Percentiles rank a stretch among this genome's conserved stretches.
These are phyloP conservation scores for Sinodicranocentrus sp. DNA, from an alignment of 2,888 invertebrate genomes.

Conservation along the genomic window DNA sequence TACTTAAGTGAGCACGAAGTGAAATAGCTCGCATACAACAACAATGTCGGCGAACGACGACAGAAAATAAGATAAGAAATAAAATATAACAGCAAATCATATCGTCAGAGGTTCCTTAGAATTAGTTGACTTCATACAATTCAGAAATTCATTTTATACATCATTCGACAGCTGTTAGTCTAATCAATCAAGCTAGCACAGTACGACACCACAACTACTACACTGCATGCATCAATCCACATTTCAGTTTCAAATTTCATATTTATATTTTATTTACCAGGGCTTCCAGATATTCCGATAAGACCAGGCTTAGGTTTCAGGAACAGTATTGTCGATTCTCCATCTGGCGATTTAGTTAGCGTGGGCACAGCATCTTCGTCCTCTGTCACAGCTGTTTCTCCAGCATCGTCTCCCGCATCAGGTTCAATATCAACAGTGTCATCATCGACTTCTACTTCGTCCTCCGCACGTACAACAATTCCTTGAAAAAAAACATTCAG, in stretches of 20 bases:
- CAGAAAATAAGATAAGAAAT: too few species aligned
- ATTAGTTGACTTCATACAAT: conserved; percentile 56
- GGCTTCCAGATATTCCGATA: conserved; percentile 73
- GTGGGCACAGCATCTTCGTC: conserved; percentile 82
- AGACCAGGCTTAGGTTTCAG: conserved; percentile 83
- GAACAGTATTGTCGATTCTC: conserved; percentile 94
- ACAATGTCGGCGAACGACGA: too few species aligned
- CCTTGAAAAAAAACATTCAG: conserved; percentile 60
- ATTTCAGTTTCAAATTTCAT: neutral
- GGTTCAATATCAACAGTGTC: conserved; percentile 79
- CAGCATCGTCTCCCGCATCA: conserved; percentile 76
- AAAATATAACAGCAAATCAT: too few species aligned
- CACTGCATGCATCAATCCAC: too few species aligned
- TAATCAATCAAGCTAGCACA: too few species aligned
- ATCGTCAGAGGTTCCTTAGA: conserved; percentile 75
- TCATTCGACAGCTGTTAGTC: conserved; percentile 45
- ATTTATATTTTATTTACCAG: conserved; percentile 70
- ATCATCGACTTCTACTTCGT: conserved; percentile 81
- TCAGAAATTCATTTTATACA: conserved; percentile 70
- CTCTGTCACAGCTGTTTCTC: conserved; percentile 79
- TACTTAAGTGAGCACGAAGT: too few species aligned
- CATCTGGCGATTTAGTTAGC: conserved; percentile 89
- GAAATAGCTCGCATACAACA: too few species aligned
- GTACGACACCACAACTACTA: too few species aligned
- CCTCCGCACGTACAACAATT: conserved; percentile 78